Evolutionary conservation across 1,140 invertebrate genomes (phyloP), one percentile per base, ranked within the genome.

Genomic region (Epicauta chinensis): DNA sequence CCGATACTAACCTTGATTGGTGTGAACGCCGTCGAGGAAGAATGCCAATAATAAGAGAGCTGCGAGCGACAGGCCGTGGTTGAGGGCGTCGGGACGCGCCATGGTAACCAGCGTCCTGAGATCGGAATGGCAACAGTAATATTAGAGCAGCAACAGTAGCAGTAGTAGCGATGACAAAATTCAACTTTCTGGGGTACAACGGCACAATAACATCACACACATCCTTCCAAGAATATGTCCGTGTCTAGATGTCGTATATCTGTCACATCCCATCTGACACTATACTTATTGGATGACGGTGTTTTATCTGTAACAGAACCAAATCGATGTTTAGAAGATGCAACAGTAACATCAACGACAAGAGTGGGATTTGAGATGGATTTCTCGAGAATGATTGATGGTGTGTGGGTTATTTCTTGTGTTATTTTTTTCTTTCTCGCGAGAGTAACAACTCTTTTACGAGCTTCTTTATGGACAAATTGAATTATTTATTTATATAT

Each of bases 1-100:
- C 15, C 32, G 55, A 55, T 46, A 56, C 59, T 47, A 56, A 66
- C 64, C 64, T 65, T 66, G 64, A 61, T 64, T 64, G 54, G 55
- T 54, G 46, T 53, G 51, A 47, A 62, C 63, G 43, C 54, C 41
- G 45, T 51, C 58, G 30, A 57, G 58, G 40, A 63, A 56, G 53
- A 62, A 60, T 59, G 62, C 65, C 63, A 63, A 59, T 67, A 67
- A 64, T 56, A 67, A 53, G 0, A 23, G 23, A 7, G 23, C 4
- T 23, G 23, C 4, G 54, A 63, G 44, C 59, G 61, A 62, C 63
- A 66, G 63, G 46, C 57, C 32, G 35, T 46, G 23, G 41, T 35
- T 39, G 56, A 59, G 61, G 61, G 39, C 47, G 42, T 41, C 37
- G 29, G 54, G 56, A 23, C 40, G 36, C 47, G 59, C 61, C 61